Evolutionary conservation across 2,113 vertebrate genomes (phyloP).

Genomic region (Campylomormyrus numenius): DNA sequence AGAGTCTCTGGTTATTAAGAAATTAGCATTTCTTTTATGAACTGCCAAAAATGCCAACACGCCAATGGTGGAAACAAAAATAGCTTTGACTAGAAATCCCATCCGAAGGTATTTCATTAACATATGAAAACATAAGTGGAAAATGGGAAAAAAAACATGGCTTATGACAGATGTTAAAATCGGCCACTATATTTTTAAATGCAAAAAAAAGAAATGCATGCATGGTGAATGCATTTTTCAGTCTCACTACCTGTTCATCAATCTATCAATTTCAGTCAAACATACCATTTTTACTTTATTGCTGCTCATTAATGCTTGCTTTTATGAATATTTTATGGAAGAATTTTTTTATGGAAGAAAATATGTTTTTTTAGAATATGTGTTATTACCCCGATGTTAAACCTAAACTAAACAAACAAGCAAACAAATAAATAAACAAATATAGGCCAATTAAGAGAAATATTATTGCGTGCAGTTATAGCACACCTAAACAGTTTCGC

Average conservation of each 20-base stretch:
- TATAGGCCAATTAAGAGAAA: not conserved
- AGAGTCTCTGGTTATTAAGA: not conserved
- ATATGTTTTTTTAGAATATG: not conserved
- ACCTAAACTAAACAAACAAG: not conserved
- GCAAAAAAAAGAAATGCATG: not conserved
- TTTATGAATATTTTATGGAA: not conserved
- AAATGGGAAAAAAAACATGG: not conserved
- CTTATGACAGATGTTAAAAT: not conserved
- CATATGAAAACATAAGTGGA: conserved; percentile 1
- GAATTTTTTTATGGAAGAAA: too few species aligned
- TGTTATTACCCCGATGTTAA: not conserved
- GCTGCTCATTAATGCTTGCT: not conserved
- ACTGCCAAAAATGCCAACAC: conserved; percentile 6
- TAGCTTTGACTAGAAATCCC: not conserved
- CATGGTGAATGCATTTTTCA: not conserved
- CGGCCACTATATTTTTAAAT: not conserved
- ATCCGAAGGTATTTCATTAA: conserved; percentile 1
- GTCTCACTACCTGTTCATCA: not conserved
- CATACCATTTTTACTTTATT: not conserved
- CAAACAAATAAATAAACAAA: not conserved
- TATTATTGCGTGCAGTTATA: not conserved
- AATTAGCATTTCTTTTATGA: conserved; percentile 7
- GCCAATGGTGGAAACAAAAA: not conserved
- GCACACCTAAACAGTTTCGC: not conserved
- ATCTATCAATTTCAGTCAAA: not conserved